Conservation (phyloP, 1,140 invertebrate genomes). For the Fragariocoptes setiger region DNA sequence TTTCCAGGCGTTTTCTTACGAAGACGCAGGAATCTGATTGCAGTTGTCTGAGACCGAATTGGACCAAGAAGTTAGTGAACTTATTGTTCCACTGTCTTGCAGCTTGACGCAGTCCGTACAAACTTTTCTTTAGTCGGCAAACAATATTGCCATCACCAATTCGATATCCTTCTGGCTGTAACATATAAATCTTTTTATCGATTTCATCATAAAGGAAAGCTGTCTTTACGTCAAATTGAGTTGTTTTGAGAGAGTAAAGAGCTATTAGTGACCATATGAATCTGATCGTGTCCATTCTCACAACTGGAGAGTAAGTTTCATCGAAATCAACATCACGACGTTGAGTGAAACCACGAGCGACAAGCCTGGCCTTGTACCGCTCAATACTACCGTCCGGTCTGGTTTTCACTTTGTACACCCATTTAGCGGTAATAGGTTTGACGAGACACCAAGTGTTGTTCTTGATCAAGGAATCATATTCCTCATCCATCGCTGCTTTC, state of each 20-base stretch:
- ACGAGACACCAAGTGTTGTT: conserved; percentile 16
- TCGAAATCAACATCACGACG: background rate
- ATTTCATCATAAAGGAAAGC: conserved; percentile 18
- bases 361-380: conserved; percentile 5
- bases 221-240: conserved; percentile 14
- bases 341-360: background rate
- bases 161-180: conserved; percentile 16
- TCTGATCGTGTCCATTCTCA: background rate
- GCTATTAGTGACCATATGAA: background rate
- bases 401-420: conserved; percentile 15
- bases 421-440: too few species aligned
- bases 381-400: conserved; percentile 11
- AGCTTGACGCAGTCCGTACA: conserved; percentile 12
- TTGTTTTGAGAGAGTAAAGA: background rate
- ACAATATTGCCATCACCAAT: conserved; percentile 10
- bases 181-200: conserved; percentile 18
- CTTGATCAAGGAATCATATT: conserved; percentile 14
- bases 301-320: background rate
- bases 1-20: too few species aligned
- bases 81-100: conserved; percentile 11
- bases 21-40: background rate
- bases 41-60: conserved; percentile 1
- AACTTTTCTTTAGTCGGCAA: conserved; percentile 6
- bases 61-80: conserved; percentile 3
- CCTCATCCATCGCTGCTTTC: conserved; percentile 16